phyloP scores from a whole-genome alignment of 2,113 vertebrate species.

The Aspidoscelis tigris region DNA sequence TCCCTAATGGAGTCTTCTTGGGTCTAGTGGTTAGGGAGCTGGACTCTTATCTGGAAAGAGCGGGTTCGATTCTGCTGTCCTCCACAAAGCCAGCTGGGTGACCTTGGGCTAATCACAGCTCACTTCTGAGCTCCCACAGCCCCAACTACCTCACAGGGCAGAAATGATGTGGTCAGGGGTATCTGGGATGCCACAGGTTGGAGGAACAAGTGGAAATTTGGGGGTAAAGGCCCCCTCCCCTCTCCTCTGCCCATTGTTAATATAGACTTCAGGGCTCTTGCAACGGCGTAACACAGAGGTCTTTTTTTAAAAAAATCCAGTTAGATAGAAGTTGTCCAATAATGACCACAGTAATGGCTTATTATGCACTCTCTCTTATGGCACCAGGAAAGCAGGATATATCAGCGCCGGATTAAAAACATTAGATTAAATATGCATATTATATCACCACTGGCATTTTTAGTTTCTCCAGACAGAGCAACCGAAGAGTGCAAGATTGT shows the following conservation, averaged over 20 bases:
- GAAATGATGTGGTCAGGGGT: no score
- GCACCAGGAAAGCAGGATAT: background rate
- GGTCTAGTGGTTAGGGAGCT: no score
- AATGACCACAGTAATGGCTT: background rate
- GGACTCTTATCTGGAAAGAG: no score
- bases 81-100: no score
- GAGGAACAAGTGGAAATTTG: background rate
- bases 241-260: background rate
- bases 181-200: no score
- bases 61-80: no score
- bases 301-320: background rate
- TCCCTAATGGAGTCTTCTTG: no score
- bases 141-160: no score
- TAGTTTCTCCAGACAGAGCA: conserved; percentile 56
- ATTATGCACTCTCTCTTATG: background rate
- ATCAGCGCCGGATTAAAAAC: conserved; percentile 53
- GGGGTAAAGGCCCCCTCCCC: background rate
- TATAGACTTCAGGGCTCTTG: background rate
- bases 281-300: background rate
- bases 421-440: conserved; percentile 61
- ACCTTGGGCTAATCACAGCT: no score
- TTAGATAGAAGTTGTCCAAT: conserved; percentile 14
- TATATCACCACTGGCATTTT: conserved; percentile 61
- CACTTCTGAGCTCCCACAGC: no score
- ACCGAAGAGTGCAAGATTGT: conserved; percentile 20